Evolutionary conservation across 1,140 invertebrate species (phyloP).

Genomic region (Brachionus plicatilis): DNA sequence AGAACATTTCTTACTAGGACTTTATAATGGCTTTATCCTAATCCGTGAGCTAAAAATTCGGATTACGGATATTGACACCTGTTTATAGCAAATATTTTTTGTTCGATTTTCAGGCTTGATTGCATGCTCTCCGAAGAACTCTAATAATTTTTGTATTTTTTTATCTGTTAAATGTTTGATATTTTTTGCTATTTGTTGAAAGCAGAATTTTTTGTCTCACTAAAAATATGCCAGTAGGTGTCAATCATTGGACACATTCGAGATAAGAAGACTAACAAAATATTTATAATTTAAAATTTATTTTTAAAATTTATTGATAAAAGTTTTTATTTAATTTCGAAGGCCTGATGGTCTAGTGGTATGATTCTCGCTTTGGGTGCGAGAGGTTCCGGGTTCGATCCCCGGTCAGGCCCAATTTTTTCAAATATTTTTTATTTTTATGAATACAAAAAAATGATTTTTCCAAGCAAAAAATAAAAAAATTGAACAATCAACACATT

Average conservation of each 20-base stretch:
- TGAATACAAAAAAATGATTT: too few species aligned
- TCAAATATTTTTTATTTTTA: too few species aligned
- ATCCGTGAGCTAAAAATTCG: not conserved
- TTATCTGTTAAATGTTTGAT: conserved; percentile 1
- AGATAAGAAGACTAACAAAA: not conserved
- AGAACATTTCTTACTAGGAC: conserved; percentile 9
- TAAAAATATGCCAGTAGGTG: not conserved
- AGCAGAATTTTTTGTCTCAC: not conserved
- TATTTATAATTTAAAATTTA: not conserved
- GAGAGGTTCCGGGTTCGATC: not conserved
- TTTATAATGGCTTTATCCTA: not conserved
- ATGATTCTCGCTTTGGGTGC: not conserved
- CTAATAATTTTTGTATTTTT: not conserved
- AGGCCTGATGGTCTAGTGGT: not conserved
- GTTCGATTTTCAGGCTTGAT: not conserved
- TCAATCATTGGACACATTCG: not conserved
- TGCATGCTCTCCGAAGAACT: not conserved
- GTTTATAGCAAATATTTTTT: conserved; percentile 21
- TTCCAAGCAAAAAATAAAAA: too few species aligned
- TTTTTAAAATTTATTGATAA: not conserved
- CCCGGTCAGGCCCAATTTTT: not conserved
- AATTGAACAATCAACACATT: too few species aligned
- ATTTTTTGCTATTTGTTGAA: not conserved
- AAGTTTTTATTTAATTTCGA: not conserved
- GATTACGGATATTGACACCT: conserved; percentile 20